Base-by-base conservation (phyloP, 2,888 invertebrate species). In the Isotomurus palustris region DNA sequence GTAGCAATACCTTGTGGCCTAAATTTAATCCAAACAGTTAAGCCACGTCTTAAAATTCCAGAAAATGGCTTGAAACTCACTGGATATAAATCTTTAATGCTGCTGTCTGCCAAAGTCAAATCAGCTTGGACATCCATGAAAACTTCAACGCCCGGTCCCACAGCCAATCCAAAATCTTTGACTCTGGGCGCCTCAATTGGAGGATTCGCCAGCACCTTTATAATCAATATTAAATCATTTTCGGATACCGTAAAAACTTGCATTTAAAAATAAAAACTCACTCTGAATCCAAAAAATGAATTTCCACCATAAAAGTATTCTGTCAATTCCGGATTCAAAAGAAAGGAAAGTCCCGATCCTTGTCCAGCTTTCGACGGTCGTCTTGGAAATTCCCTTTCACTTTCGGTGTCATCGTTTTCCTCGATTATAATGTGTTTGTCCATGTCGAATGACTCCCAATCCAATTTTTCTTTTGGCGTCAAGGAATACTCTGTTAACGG, bases 261-360 rank as follows among this genome's bases (percentile, higher is more conserved):
- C n/a, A 25, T 28, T 17, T 40, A 3, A 4, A n/a, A n/a, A n/a
- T 6, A 28, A 47, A 17, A 17, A 5, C 47, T 4, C 6, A 47
- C 47, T 29, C 47, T 25, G 24, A 47, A 47, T 5, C 47, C 47
- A 47, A 27, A 47, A 8, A 3, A 4, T 6, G 25, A 27, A 17
- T 25, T 12, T 4, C 27, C 27, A 5, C 4, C 27, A 21, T 29
- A 47, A 17, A 47, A 47, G 29, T 47, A 47, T 27, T 47, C 47
- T n/a, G 25, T 29, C 3, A 27, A 5, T n/a, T 47, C 47, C 19
- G 47, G 24, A 17, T 47, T 47, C 4, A 47, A 12, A n/a, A 47
- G 6, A 6, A 47, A 25, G 10, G 47, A 47, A 6, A 47, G 29
- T 28, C 47, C 47, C n/a, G 47, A 47, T 40, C 40, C 40, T n/a